Evolutionary conservation across 2,113 vertebrate species (phyloP), one percentile per base, ranked within the genome.

Genomic region (Onychorhynchus coronatus): DNA sequence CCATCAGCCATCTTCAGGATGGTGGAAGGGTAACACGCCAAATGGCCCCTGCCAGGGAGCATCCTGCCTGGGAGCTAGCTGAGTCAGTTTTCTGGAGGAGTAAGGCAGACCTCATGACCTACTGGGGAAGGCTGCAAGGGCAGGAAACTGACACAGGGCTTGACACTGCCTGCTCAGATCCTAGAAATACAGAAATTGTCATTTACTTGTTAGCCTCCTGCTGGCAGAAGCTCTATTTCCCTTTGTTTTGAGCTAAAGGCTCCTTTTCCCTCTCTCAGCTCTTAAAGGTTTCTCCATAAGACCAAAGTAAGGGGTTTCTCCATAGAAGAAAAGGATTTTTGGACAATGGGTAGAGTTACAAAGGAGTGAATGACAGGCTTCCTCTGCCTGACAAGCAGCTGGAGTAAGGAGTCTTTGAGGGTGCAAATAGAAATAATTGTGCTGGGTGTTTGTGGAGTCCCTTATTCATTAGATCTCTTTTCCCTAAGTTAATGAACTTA

Each of bases 401-500:
- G 93, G 92, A 96, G 85, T 76, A 58, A 96, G 72, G 77, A 84
- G 74, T 52, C 33, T 95, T 81, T 91, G 88, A 62, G 58, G 18
- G 74, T 89, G 87, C 85, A 96, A 97, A 97, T 85, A 94, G 92
- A 91, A 76, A 75, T 84, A 44, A 92, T 95, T 97, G 88, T 96
- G 59, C 78, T 28, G 70, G 30, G 44, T 88, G 39, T 97, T 96
- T 85, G 85, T 77, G 71, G 85, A 95, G 94, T 91, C 89, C 87
- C 88, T 93, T 96, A 94, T 88, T 97, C 88, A 92, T 97, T 97
- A 96, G 93, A 78, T 98, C 77, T 78, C 91, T 95, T 97, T 98
- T 96, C 83, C 94, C 80, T 55, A 61, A 47, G 61, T 97, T 97
- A 97, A 97, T 97, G 95, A 96, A 97, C 96, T 97, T 97, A 96